These are phyloP conservation scores for Capitella teleta DNA, from an alignment of 1,140 invertebrate species.

Conservation along the genomic window DNA sequence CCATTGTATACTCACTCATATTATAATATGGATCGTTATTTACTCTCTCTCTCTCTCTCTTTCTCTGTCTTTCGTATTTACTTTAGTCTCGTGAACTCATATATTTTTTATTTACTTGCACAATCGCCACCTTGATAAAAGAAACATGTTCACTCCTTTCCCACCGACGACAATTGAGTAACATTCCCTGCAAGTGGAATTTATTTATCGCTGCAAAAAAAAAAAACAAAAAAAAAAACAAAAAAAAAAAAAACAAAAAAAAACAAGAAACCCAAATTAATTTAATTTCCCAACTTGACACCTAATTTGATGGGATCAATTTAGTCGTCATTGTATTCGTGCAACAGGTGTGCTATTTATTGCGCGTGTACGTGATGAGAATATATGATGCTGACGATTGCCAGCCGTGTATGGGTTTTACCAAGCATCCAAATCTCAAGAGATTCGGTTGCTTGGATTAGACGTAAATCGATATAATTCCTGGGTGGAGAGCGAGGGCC, in stretches of 20 bases:
- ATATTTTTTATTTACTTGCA: no score
- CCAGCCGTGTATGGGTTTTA: no score
- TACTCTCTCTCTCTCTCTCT: background rate
- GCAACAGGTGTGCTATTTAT: background rate
- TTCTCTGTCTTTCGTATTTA: background rate
- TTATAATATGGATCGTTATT: background rate
- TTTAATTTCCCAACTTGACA: background rate
- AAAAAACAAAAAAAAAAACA: background rate
- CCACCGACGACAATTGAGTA: background rate
- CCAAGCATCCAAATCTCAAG: no score
- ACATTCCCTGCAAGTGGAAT: background rate
- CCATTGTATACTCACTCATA: no score
- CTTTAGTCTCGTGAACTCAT: no score
- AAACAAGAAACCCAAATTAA: background rate
- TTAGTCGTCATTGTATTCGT: background rate
- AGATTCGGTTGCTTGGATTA: no score
- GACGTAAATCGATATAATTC: no score
- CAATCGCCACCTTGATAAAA: no score
- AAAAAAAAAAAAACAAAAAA: background rate
- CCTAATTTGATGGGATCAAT: background rate
- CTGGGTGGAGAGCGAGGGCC: no score
- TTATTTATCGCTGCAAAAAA: background rate
- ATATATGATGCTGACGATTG: no score
- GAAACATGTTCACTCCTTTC: no score
- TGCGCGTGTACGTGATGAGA: background rate